These are phyloP conservation scores for Natator depressus DNA, from an alignment of 2,113 vertebrate genomes.

Conservation along the genomic window DNA sequence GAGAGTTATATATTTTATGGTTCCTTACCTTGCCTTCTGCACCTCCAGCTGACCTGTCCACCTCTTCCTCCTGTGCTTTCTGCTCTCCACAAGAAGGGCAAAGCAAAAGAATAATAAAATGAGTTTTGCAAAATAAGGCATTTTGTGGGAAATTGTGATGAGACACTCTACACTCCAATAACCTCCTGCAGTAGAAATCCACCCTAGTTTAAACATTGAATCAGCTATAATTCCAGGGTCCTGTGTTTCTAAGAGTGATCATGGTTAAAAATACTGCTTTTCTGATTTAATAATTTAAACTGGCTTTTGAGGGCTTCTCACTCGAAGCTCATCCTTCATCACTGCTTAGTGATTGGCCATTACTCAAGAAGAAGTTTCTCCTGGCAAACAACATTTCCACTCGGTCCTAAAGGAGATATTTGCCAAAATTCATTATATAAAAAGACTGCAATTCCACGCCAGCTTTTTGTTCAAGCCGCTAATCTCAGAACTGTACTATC, in stretches of 20 bases:
- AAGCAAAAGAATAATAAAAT: slow-evolving; percentile 83
- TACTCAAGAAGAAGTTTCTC: slow-evolving; percentile 51
- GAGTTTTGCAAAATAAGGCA: slow-evolving; percentile 82
- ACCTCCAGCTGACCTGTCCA: slow-evolving; percentile 82
- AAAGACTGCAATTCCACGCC: slow-evolving; percentile 48
- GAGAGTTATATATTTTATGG: rapidly evolving
- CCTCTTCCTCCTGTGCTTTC: slow-evolving; percentile 84
- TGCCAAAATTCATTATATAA: slow-evolving; percentile 75
- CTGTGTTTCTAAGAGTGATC: not conserved
- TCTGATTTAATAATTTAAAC: slow-evolving; percentile 17
- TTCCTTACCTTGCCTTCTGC: slow-evolving; percentile 84
- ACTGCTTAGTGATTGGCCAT: slow-evolving; percentile 70
- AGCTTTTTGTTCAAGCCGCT: slow-evolving; percentile 76
- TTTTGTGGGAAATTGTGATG: slow-evolving; percentile 65
- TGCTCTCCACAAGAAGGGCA: slow-evolving; percentile 82
- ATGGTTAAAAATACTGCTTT: not conserved
- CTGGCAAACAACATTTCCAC: slow-evolving; percentile 49
- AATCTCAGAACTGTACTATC: slow-evolving; percentile 64
- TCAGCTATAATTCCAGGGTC: slow-evolving; percentile 34
- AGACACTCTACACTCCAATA: slow-evolving; percentile 72
- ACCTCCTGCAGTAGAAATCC: slow-evolving; percentile 47
- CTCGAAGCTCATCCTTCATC: slow-evolving; percentile 12
- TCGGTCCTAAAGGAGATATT: slow-evolving; percentile 69
- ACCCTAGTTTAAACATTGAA: slow-evolving; percentile 70
- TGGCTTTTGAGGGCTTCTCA: slow-evolving; percentile 16